Conservation (phyloP, 2,797 vertebrate genomes). For the Characodon lateralis region DNA sequence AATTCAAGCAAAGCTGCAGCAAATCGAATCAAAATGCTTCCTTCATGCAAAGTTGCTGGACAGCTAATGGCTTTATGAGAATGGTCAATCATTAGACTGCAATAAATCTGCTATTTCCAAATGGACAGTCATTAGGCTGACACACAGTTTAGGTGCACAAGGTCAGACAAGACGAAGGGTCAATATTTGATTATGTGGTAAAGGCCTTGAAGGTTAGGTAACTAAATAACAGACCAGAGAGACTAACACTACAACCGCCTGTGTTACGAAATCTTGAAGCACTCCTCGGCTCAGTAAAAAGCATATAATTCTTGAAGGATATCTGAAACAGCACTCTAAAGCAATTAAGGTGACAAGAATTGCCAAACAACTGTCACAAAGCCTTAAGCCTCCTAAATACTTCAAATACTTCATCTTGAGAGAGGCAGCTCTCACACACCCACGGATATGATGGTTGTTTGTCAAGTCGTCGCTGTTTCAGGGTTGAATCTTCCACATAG, state of each 20-base stretch:
- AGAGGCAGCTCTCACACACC: slow-evolving; percentile 30
- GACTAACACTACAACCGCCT: slow-evolving; percentile 46
- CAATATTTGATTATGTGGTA: slow-evolving; percentile 72
- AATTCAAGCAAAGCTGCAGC: slow-evolving; percentile 37
- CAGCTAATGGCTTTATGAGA: slow-evolving; percentile 24
- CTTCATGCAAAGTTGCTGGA: slow-evolving; percentile 29
- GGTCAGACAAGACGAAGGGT: slow-evolving; percentile 69
- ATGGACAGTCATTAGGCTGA: slow-evolving; percentile 53
- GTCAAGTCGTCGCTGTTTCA: slow-evolving; percentile 24
- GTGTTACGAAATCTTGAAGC: slow-evolving; percentile 65
- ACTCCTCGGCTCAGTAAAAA: slow-evolving; percentile 62
- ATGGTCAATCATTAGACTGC: slow-evolving; percentile 28
- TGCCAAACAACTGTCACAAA: slow-evolving; percentile 70
- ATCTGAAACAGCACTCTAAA: slow-evolving; percentile 70
- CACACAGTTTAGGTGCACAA: slow-evolving; percentile 55
- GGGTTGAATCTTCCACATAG: slow-evolving; percentile 29
- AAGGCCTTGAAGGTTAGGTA: slow-evolving; percentile 71
- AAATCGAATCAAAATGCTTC: slow-evolving; percentile 46
- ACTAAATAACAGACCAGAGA: slow-evolving; percentile 67
- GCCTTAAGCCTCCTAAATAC: slow-evolving; percentile 65
- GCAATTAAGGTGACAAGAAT: slow-evolving; percentile 76
- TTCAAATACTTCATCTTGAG: slow-evolving; percentile 59
- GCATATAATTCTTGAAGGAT: slow-evolving; percentile 67
- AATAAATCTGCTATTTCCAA: slow-evolving; percentile 39
- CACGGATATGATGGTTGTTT: slow-evolving; percentile 40